Evolutionary conservation across 2,113 vertebrate genomes (phyloP), one percentile per base, ranked within the genome.

Genomic region (Podarcis muralis): DNA sequence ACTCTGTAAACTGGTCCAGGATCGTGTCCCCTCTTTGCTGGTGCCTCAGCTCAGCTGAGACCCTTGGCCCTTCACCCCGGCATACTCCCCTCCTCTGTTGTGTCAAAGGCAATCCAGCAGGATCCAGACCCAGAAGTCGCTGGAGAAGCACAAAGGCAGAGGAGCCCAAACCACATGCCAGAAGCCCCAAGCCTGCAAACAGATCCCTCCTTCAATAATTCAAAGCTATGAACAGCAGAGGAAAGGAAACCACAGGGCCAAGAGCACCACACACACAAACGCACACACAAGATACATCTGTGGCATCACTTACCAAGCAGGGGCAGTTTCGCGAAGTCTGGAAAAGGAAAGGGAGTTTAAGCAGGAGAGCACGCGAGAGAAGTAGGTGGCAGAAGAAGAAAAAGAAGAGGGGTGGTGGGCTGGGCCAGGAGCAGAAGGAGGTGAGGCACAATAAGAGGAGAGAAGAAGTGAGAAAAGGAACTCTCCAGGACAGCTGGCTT

Each of bases 261-360:
- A 8, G 40, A n/a, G 2, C 4, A 16, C 16, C 25, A 25, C 20
- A 32, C 68, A 15, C 11, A 40, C n/a, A 4, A 18, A 5, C 30
- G 7, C 8, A 16, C 32, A 57, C 48, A 13, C 40, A 16, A 91
- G 90, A 53, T 53, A 53, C 48, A 53, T 53, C 53, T 15, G 22
- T 90, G 85, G 25, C 9, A 15, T 94, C 97, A 98, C 98, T 98
- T 98, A 98, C 98, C 98, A 98, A 97, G 96, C 91, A 90, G 97
- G 93, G 94, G 95, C 95, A 94, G 97, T 96, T 97, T 98, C 97
- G 94, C 81, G 94, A 92, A 97, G 96, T 97, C 98, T 98, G 97
- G 95, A 98, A 97, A 97, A 96, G 97, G 96, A 97, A 96, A 97
- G 94, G 92, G 92, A 96, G 95, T 96, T 96, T 96, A 96, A 95